Percentiles rank a stretch among this genome's conserved stretches.
Conservation (phyloP, 2,113 vertebrate species). For the Callaeas wilsoni region DNA sequence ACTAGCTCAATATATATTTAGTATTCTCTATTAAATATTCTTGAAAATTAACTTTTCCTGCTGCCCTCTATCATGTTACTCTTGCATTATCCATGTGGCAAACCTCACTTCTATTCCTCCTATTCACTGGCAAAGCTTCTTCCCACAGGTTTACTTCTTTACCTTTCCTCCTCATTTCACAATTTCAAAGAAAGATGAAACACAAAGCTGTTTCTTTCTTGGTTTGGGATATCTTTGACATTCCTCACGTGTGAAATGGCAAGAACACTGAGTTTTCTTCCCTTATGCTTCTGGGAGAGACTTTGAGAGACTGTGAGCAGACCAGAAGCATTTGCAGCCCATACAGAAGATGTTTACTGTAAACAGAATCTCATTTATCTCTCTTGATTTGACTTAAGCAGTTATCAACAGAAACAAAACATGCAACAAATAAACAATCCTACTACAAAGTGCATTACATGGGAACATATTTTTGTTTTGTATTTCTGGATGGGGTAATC, state of each 20-base stretch:
- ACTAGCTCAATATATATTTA: not conserved
- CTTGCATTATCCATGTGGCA: not conserved
- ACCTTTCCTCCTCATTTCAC: not conserved
- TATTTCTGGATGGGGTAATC: not conserved
- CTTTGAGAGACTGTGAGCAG: not conserved
- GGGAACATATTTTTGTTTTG: not conserved
- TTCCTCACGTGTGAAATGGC: not conserved
- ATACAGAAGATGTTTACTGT: not conserved
- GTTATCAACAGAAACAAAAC: not conserved
- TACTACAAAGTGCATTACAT: not conserved
- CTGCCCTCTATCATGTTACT: not conserved
- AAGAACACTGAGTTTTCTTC: not conserved
- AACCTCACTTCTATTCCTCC: not conserved
- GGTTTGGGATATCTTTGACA: not conserved
- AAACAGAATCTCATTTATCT: not conserved
- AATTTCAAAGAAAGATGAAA: not conserved
- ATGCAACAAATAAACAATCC: not conserved
- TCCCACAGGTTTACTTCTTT: not conserved
- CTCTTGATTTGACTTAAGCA: not conserved
- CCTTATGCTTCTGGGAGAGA: not conserved
- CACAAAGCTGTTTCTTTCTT: not conserved
- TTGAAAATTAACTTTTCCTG: not conserved
- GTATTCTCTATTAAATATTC: not conserved
- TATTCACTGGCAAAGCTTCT: not conserved
- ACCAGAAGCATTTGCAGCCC: not conserved